phyloP scores from a whole-genome alignment of 2,888 invertebrate species.

The Tachina fera region DNA sequence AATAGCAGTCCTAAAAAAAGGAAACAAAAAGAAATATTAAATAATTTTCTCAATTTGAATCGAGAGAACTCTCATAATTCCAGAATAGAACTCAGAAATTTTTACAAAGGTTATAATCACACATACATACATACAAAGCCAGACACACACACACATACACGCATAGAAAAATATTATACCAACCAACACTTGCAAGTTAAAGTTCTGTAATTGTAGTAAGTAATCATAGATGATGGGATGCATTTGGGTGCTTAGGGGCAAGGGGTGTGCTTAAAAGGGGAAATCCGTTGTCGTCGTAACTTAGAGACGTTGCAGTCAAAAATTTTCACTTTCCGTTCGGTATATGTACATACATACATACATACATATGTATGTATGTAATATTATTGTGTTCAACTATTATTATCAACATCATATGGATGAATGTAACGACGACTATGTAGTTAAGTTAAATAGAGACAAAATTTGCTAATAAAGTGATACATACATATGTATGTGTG shows the following conservation, averaged over 20 bases:
- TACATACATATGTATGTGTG: constrained; percentile 18
- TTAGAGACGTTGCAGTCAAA: constrained; percentile 72
- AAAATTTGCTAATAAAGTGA: constrained; percentile 6
- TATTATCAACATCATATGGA: constrained; percentile 42
- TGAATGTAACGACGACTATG: constrained; percentile 9
- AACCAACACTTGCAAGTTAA: constrained; percentile 17
- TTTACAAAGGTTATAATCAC: constrained; percentile 60
- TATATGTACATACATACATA: no score
- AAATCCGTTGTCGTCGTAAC: constrained; percentile 68
- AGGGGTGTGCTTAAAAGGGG: constrained; percentile 31
- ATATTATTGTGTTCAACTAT: constrained; percentile 25
- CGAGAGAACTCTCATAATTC: constrained; percentile 43
- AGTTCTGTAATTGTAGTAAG: constrained; percentile 13
- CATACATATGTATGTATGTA: not conserved
- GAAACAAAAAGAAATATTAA: constrained; percentile 15
- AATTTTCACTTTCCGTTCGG: constrained; percentile 83
- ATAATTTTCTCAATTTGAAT: constrained; percentile 12
- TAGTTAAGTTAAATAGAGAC: constrained; percentile 5
- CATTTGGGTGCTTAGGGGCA: constrained; percentile 10
- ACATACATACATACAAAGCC: not conserved
- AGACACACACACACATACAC: not conserved
- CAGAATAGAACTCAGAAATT: constrained; percentile 19
- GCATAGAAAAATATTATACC: constrained; percentile 6
- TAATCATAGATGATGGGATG: constrained; percentile 43
- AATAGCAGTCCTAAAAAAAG: not conserved